Base-by-base conservation (phyloP, 2,797 vertebrate species). In the Propithecus deckenii region DNA sequence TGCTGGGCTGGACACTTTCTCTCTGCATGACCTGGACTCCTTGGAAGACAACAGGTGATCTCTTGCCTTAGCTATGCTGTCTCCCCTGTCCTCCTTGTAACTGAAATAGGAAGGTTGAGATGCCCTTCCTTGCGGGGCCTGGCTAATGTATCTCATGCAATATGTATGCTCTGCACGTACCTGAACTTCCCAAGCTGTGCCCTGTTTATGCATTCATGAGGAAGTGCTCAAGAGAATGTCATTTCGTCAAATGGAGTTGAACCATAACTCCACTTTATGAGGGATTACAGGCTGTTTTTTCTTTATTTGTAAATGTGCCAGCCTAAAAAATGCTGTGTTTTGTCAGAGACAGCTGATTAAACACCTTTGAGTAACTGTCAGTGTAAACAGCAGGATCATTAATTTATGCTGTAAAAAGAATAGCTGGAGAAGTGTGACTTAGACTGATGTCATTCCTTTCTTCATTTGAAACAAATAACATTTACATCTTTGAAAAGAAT, bases 341-440 rank as follows among this genome's bases (percentile, higher is more conserved):
- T 96, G 72, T 79, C 15, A 79, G 76, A 30, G 89, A 94, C 92
- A 97, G 85, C 78, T 97, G 97, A 96, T 97, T 91, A 96, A 97
- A 93, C 93, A 97, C 97, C 96, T 97, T 86, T 94, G 96, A 96
- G 18, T 52, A 32, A 96, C 97, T 97, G 95, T 98, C 97, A 90
- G 32, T 76, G 48, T 87, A 89, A 97, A 90, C 85, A 3, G 32
- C 0, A 55, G 89, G 81, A 72, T 97, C 97, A 93, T 98, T 97
- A 72, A 96, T 96, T 96, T 96, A 76, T 59, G 83, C 83, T 78
- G 22, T 23, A 38, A 55, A 91, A 98, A 94, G 97, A 97, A 86
- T 76, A 95, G 65, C 96, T 79, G 22, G 81, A 86, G 93, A 97
- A 95, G 89, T 32, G n/a, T 48, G 72, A 69, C 46, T 96, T 95